phyloP scores from a whole-genome alignment of 1,140 invertebrate genomes.

The Tetragnatha versicolor region DNA sequence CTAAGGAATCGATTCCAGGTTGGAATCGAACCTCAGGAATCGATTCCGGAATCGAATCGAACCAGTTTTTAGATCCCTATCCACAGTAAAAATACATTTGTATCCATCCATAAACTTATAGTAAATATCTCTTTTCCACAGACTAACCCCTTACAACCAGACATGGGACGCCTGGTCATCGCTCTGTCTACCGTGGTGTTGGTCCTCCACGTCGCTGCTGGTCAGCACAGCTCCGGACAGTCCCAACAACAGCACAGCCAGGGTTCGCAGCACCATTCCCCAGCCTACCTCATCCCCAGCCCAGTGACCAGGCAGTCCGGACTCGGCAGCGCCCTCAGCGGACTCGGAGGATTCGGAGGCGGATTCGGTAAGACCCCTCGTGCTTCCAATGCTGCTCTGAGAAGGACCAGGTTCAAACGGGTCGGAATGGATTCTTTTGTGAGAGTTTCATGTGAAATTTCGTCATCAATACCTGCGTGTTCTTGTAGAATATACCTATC shows the following conservation, averaged over 20 bases:
- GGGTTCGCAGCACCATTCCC: constrained; percentile 28
- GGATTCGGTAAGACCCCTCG: constrained; percentile 36
- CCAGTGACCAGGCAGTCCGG: constrained; percentile 41
- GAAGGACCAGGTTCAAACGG: too few species aligned
- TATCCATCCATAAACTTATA: background rate
- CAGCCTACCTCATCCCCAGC: constrained; percentile 44
- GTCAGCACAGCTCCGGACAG: constrained; percentile 21
- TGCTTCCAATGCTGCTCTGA: too few species aligned
- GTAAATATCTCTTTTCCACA: background rate
- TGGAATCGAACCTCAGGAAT: too few species aligned
- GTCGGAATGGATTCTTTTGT: too few species aligned
- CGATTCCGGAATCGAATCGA: too few species aligned
- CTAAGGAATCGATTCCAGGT: too few species aligned
- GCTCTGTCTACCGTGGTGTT: background rate
- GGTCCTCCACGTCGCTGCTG: background rate
- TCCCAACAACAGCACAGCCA: background rate
- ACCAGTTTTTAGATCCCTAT: too few species aligned
- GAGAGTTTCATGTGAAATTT: too few species aligned
- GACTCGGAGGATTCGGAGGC: constrained; percentile 9
- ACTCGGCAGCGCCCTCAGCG: constrained; percentile 19
- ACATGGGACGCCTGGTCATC: background rate
- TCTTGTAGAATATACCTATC: too few species aligned
- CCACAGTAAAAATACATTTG: too few species aligned
- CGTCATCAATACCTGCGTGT: too few species aligned
- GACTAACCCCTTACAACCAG: background rate